Conservation (phyloP, 2,797 vertebrate genomes). For the Adrianichthys oophorus region DNA sequence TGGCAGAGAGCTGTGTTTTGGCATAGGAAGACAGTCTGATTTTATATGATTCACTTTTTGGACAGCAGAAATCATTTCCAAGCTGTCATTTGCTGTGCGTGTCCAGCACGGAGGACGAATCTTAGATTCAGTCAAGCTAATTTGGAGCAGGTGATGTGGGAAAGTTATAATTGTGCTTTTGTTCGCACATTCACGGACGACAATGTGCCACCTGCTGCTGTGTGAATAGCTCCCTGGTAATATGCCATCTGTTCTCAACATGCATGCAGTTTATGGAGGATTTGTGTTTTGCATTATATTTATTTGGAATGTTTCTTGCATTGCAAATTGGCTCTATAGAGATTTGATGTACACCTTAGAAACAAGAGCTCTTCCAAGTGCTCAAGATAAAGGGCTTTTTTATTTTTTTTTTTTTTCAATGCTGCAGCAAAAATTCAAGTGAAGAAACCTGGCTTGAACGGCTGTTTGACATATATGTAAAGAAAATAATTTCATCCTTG, state of each 20-base stretch:
- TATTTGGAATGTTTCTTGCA: slow-evolving; percentile 15
- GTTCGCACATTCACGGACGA: slow-evolving; percentile 70
- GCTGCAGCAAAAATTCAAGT: no score
- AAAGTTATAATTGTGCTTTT: slow-evolving; percentile 71
- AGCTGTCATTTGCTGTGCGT: slow-evolving; percentile 23
- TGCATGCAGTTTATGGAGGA: slow-evolving; percentile 29
- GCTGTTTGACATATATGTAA: no score
- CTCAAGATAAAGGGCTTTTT: no score
- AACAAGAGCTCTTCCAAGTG: no score
- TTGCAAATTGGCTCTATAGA: slow-evolving; percentile 33
- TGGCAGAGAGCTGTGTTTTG: neutral
- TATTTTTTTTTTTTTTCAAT: no score
- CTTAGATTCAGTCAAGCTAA: slow-evolving; percentile 33
- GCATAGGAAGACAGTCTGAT: slow-evolving; percentile 1
- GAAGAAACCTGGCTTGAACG: no score
- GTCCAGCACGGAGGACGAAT: slow-evolving; percentile 34
- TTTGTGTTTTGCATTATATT: slow-evolving; percentile 30
- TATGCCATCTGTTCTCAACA: slow-evolving; percentile 33
- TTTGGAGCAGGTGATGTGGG: slow-evolving; percentile 65
- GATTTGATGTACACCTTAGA: neutral
- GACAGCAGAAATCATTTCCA: slow-evolving; percentile 25
- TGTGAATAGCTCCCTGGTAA: slow-evolving; percentile 39
- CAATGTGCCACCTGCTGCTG: slow-evolving; percentile 64
- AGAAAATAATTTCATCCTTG: no score
- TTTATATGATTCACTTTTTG: slow-evolving; percentile 26